Conservation (phyloP, 2,888 invertebrate genomes). For the Tyria jacobaeae region DNA sequence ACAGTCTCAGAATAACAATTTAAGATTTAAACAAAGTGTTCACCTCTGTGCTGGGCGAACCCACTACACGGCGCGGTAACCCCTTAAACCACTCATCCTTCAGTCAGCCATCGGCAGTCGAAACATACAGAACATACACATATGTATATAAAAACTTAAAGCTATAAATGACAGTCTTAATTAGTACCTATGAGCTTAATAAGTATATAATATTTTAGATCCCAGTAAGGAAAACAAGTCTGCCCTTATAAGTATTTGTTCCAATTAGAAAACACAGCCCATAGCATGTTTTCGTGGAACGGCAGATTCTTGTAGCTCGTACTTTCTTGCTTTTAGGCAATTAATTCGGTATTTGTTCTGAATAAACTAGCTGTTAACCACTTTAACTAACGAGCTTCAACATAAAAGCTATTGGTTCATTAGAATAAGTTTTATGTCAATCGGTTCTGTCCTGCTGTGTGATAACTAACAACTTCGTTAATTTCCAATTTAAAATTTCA, state of each 20-base stretch:
- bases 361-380: conserved; percentile 28
- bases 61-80: too few relatives aligned
- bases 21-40: too few relatives aligned
- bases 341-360: conserved; percentile 36
- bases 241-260: conserved; percentile 61
- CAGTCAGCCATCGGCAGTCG: too few relatives aligned
- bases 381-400: conserved; percentile 12
- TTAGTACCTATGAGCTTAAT: conserved; percentile 64
- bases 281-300: conserved; percentile 51
- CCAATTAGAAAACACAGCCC: conserved; percentile 66
- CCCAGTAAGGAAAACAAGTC: conserved; percentile 50
- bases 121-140: too few relatives aligned
- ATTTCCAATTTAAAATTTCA: background rate
- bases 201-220: conserved; percentile 53
- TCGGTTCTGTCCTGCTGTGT: background rate
- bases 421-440: background rate
- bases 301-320: conserved; percentile 53
- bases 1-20: too few relatives aligned
- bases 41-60: too few relatives aligned
- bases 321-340: conserved; percentile 38
- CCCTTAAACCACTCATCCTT: too few relatives aligned
- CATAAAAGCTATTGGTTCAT: background rate
- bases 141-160: background rate
- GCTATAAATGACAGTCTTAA: conserved; percentile 59
- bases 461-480: background rate